These are phyloP conservation scores for Drosophila guanche DNA, from an alignment of 1,140 invertebrate genomes.

Conservation along the genomic window DNA sequence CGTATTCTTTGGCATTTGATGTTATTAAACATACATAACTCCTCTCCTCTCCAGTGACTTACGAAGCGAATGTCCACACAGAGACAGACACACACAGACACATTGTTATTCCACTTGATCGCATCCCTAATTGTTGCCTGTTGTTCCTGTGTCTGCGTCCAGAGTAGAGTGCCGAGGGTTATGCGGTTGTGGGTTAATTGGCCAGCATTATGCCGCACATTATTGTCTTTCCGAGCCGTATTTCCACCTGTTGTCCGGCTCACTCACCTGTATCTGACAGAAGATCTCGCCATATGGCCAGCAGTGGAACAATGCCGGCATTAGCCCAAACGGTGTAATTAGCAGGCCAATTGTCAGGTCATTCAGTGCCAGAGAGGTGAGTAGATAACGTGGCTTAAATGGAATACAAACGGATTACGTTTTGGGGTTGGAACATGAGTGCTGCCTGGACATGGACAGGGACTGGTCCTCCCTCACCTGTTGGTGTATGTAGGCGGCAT, in stretches of 20 bases:
- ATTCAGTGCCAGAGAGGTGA: constrained; percentile 92
- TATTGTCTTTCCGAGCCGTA: constrained; percentile 21
- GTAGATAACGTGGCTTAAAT: constrained; percentile 91
- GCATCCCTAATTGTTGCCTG: background rate
- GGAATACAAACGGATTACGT: constrained; percentile 24
- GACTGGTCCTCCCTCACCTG: constrained; percentile 86
- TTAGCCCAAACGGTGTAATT: constrained; percentile 91
- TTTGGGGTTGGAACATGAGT: background rate
- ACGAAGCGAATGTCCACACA: too few species aligned
- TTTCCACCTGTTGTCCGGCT: constrained; percentile 16
- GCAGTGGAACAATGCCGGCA: constrained; percentile 91
- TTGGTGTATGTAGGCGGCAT: constrained; percentile 92
- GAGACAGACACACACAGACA: background rate
- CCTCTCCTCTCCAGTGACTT: background rate
- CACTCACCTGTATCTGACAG: constrained; percentile 93
- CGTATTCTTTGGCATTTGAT: background rate
- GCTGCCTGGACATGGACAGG: background rate
- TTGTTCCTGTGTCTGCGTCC: too few species aligned
- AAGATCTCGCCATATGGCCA: constrained; percentile 95
- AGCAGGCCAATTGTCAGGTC: constrained; percentile 92
- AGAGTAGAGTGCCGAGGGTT: too few species aligned
- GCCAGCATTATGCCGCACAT: constrained; percentile 34
- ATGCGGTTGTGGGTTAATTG: constrained; percentile 37
- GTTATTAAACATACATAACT: too few species aligned
- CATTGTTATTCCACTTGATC: background rate